Base-by-base conservation (phyloP, 2,797 vertebrate genomes). In the Gymnopithys bicolor region DNA sequence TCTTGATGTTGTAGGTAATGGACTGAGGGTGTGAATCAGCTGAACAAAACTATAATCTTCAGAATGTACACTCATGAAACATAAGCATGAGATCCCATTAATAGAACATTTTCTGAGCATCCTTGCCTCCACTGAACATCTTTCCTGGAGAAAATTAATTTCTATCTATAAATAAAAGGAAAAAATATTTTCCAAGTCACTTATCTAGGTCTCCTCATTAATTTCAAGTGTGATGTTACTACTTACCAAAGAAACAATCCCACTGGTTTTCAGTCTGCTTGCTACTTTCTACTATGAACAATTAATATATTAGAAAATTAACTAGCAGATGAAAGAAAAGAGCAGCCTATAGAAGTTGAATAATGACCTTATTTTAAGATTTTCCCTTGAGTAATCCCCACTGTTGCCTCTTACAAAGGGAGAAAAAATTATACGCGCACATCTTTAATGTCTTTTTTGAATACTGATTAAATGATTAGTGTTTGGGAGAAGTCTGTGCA, bases 391-490 rank as follows among this genome's bases (percentile, higher is more conserved):
- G 93, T 85, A 86, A 95, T 62, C 69, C 90, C 87, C 73, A 93
- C 73, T 80, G 87, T 35, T 94, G 11, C 25, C 30, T 91, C 37
- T 93, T 86, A 90, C 69, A 91, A 95, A 93, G 46, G 76, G 35
- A 89, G 59, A 24, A 87, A 92, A 90, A 91, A 91, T 76, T 94
- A 86, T 73, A 86, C 4, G 25, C 13, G 4, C 76, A 76, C 48
- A 67, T 58, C 70, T 96, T 95, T 86, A 93, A 95, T 84, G 95
- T 92, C 82, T 82, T 95, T 95, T 95, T 76, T 74, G 79, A 94
- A 94, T 64, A 67, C 45, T 90, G 89, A 95, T 94, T 43, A 93
- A 94, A 93, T 91, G 33, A 84, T 94, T 83, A 87, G 62, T 66
- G 45, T 89, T 96, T 87, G 74, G 60, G n/a, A 83, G 69, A 87